phyloP scores from a whole-genome alignment of 2,888 invertebrate genomes.

The Ypsolopha scabrella region DNA sequence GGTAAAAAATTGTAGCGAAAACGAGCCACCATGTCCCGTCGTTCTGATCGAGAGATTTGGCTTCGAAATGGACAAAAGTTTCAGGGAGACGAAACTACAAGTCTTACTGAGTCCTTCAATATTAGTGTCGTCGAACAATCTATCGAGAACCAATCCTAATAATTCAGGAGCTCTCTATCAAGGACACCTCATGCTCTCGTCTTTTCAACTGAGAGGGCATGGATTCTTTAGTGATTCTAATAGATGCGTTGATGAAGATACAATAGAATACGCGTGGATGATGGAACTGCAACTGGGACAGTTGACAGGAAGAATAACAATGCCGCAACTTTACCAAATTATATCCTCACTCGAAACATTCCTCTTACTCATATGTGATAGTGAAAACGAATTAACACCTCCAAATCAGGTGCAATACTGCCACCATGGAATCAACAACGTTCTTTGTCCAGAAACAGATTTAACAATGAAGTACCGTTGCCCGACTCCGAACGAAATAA shows the following conservation, averaged over 20 bases:
- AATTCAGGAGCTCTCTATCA: conserved; percentile 73
- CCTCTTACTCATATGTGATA: conserved; percentile 84
- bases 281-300: conserved; percentile 95
- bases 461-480: conserved; percentile 79
- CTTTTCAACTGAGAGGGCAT: conserved; percentile 91
- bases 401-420: conserved; percentile 84
- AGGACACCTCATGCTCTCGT: conserved; percentile 88
- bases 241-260: conserved; percentile 90
- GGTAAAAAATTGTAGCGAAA: conserved; percentile 90
- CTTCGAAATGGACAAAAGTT: conserved; percentile 97
- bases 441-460: conserved; percentile 77
- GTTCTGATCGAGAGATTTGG: conserved; percentile 91
- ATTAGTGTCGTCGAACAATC: conserved; percentile 80
- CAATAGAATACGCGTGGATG: conserved; percentile 97
- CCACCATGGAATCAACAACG: conserved; percentile 80
- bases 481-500: conserved; percentile 86
- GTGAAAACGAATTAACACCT: conserved; percentile 90
- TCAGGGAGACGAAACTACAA: conserved; percentile 92
- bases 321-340: conserved; percentile 90
- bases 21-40: conserved; percentile 92
- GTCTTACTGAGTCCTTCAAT: conserved; percentile 90
- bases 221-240: conserved; percentile 97
- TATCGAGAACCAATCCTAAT: conserved; percentile 71
- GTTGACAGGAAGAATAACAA: conserved; percentile 89
- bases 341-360: conserved; percentile 91